Conservation (phyloP, 2,113 vertebrate species). For the Galbula dea region DNA sequence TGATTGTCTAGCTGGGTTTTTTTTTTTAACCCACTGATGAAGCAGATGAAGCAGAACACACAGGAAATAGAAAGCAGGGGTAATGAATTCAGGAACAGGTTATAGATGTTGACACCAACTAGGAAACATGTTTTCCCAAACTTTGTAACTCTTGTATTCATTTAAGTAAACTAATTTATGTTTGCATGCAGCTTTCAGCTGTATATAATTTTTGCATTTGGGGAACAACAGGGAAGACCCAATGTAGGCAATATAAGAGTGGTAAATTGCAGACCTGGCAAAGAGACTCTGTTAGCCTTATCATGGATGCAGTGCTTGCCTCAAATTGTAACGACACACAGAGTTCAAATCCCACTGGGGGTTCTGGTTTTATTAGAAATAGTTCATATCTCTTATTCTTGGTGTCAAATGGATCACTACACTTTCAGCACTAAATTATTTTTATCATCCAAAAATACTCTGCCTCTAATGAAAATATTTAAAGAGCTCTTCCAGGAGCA, state of each 20-base stretch:
- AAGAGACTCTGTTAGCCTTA: slow-evolving; percentile 13
- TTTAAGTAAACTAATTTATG: slow-evolving; percentile 44
- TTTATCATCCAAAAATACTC: slow-evolving; percentile 62
- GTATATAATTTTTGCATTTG: slow-evolving; percentile 56
- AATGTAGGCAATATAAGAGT: slow-evolving; percentile 39
- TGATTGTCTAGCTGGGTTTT: not conserved
- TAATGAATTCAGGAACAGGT: slow-evolving; percentile 8
- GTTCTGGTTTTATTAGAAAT: slow-evolving; percentile 71
- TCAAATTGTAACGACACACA: slow-evolving; percentile 37
- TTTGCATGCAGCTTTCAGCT: not conserved
- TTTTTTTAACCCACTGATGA: slow-evolving; percentile 9
- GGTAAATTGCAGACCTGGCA: slow-evolving; percentile 36
- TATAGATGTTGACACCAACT: not conserved
- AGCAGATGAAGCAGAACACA: not conserved
- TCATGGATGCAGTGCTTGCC: slow-evolving; percentile 34
- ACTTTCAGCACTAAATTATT: slow-evolving; percentile 66
- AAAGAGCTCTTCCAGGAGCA: slow-evolving; percentile 49
- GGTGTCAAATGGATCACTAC: slow-evolving; percentile 68
- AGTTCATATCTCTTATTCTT: slow-evolving; percentile 67
- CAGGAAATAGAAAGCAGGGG: not conserved
- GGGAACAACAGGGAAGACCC: slow-evolving; percentile 48
- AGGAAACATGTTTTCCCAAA: slow-evolving; percentile 16
- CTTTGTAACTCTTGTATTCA: slow-evolving; percentile 18
- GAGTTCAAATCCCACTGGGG: slow-evolving; percentile 59
- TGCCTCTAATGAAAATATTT: slow-evolving; percentile 69